Evolutionary conservation across 2,113 vertebrate species (phyloP).

Genomic region (Jacana jacana): DNA sequence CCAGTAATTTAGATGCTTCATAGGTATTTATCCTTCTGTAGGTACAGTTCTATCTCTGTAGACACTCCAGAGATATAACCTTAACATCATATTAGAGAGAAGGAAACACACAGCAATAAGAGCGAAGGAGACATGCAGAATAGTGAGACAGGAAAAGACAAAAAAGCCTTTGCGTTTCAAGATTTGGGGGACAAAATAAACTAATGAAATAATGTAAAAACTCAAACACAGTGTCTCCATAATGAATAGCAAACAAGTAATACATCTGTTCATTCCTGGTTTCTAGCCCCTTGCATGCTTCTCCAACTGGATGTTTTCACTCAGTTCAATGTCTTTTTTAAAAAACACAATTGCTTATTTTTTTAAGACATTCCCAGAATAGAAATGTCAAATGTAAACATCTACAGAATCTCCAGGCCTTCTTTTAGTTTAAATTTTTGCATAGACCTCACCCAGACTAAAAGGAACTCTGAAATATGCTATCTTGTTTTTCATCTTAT

Average conservation of each 20-base stretch:
- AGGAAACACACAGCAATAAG: not conserved
- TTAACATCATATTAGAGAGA: not conserved
- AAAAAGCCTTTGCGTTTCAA: not conserved
- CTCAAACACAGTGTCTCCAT: not conserved
- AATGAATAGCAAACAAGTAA: not conserved
- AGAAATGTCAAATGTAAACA: not conserved
- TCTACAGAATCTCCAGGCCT: not conserved
- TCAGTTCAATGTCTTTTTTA: not conserved
- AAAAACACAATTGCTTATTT: not conserved
- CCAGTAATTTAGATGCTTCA: not conserved
- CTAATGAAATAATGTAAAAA: not conserved
- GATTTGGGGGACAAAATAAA: not conserved
- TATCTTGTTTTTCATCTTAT: slow-evolving; percentile 35
- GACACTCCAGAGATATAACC: not conserved
- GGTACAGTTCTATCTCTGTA: not conserved
- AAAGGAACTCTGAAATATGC: not conserved
- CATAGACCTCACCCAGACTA: not conserved
- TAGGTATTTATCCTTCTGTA: not conserved
- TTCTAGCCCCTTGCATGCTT: not conserved
- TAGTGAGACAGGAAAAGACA: not conserved
- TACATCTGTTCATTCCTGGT: not conserved
- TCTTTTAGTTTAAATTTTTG: not conserved
- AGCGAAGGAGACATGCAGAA: not conserved
- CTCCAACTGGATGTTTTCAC: not conserved
- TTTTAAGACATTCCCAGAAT: not conserved